Base-by-base conservation (phyloP, 2,113 vertebrate genomes). In the Tinamus guttatus region DNA sequence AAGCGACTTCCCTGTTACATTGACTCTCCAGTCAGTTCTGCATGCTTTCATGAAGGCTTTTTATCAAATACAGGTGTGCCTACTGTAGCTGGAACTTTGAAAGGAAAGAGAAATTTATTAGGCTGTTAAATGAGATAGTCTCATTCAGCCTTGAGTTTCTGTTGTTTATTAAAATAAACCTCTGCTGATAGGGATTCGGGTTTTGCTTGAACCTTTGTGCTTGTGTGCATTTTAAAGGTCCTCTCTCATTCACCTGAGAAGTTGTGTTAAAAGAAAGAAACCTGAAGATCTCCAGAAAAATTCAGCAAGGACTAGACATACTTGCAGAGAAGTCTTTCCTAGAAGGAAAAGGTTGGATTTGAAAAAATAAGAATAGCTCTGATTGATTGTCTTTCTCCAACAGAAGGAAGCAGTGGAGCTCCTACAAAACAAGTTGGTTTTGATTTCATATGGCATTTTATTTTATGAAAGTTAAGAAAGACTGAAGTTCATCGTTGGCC, bases 41-140 rank as follows among this genome's bases (percentile, higher is more conserved):
- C 76, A 3, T 81, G 71, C 15, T 90, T 90, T 63, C 67, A 30
- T 24, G 36, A 90, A 63, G 28, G 28, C 63, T 63, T 63, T 30
- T 70, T 62, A 24, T 86, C 73, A 68, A 11, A 9, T 60, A 40
- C 36, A 34, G 45, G 19, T 41, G 90, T 92, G 73, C 68, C 90
- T 88, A 64, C 75, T 92, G 71, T 54, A 87, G 54, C 81, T 59
- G 64, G 88, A 85, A 93, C 74, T 75, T 59, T 73, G 54, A 38
- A 78, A 90, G 41, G 56, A 63, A 78, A 34, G 64, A 67, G 84
- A 86, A 90, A 92, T n/a, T 34, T 76, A 82, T 62, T 18, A 71
- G 63, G 56, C 19, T 38, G 70, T 96, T 92, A 81, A 95, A 94
- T 94, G 76, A 73, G 85, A 59, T 91, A 87, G 90, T 84, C 86